Percentiles rank a stretch among this genome's conserved stretches.
Evolutionary conservation across 2,113 vertebrate species (phyloP).

Genomic region (Dipodomys merriami): DNA sequence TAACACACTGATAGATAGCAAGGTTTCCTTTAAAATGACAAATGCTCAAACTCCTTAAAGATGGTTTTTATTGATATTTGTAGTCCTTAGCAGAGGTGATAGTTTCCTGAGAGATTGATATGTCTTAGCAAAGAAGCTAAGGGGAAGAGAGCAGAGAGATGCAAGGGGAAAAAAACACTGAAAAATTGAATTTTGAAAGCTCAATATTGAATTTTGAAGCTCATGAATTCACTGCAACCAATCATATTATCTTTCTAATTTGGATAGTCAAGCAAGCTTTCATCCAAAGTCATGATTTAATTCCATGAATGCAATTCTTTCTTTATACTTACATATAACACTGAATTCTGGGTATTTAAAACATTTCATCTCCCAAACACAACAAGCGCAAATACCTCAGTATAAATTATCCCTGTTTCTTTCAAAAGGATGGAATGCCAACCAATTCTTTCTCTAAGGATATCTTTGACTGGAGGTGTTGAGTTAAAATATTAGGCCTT

Average conservation of each 20-base stretch:
- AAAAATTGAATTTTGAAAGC: neutral
- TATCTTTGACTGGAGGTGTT: neutral
- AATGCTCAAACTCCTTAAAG: constrained; percentile 15
- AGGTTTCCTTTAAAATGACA: constrained; percentile 49
- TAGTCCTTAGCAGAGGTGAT: neutral
- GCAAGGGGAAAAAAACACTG: neutral
- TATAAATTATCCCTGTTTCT: neutral
- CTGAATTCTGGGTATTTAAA: neutral
- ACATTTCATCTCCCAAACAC: neutral
- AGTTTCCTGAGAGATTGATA: neutral
- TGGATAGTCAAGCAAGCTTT: neutral
- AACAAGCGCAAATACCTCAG: neutral
- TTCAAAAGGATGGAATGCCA: neutral
- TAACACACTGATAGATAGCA: neutral
- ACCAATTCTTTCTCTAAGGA: neutral
- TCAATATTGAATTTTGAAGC: neutral
- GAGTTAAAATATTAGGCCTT: neutral
- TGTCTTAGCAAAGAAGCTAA: neutral
- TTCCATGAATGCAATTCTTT: neutral
- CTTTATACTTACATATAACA: neutral
- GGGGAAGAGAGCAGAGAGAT: neutral
- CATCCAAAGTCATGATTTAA: neutral
- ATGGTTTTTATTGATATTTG: constrained; percentile 5
- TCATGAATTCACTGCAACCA: neutral
- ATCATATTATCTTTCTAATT: neutral